Evolutionary conservation across 2,113 vertebrate genomes (phyloP).

Genomic region (Ptilorrhoa leucosticta): DNA sequence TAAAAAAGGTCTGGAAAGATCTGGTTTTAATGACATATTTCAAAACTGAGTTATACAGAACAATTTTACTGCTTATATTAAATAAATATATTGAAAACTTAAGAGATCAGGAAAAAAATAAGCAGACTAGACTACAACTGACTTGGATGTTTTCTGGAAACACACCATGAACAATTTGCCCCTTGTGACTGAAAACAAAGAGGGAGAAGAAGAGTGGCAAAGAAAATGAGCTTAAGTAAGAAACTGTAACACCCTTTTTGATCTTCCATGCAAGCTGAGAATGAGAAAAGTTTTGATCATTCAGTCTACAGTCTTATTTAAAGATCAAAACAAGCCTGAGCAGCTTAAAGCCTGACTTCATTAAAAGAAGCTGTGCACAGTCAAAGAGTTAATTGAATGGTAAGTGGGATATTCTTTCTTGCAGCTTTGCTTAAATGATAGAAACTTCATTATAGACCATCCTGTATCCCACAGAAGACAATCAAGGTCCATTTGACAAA

Average conservation of each 20-base stretch:
- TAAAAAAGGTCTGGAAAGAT: neutral
- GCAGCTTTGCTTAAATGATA: neutral
- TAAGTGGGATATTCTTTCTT: neutral
- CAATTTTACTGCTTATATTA: neutral
- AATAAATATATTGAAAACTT: conserved; percentile 15
- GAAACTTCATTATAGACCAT: neutral
- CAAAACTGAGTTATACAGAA: conserved; percentile 15
- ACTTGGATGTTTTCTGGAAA: neutral
- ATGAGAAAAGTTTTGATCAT: neutral
- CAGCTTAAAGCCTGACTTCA: neutral
- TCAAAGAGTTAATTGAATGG: neutral
- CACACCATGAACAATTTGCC: neutral
- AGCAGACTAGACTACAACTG: neutral
- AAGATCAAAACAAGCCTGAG: conserved; percentile 25
- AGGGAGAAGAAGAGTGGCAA: neutral
- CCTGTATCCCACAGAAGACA: neutral
- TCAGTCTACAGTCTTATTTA: neutral
- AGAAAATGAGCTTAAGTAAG: conserved; percentile 9
- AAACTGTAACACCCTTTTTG: conserved; percentile 27
- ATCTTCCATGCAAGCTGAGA: conserved; percentile 15
- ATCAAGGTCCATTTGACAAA: neutral
- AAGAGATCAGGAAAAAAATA: neutral
- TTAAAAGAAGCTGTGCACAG: neutral
- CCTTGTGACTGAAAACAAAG: neutral
- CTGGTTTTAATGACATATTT: conserved; percentile 28